A percentile compares a stretch with the other conserved stretches of the same genome.
These are phyloP conservation scores for Chrysomallon squamiferum DNA, from an alignment of 1,140 invertebrate species.

Conservation along the genomic window DNA sequence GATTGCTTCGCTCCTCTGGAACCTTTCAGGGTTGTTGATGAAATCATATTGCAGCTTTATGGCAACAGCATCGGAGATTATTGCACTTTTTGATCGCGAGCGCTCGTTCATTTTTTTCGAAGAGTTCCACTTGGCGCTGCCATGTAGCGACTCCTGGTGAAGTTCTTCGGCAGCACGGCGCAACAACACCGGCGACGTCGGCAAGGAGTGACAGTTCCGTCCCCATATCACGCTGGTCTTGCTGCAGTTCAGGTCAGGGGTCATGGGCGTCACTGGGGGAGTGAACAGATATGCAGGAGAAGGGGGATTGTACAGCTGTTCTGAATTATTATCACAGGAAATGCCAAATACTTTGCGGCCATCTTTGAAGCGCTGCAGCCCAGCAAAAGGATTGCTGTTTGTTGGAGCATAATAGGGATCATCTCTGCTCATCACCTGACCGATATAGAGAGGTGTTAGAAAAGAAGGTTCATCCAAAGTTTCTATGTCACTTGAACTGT, in stretches of 20 bases:
- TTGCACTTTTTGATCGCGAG: slow-evolving; percentile 39
- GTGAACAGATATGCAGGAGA: slow-evolving; percentile 43
- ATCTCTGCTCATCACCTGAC: slow-evolving; percentile 58
- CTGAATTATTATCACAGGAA: slow-evolving; percentile 29
- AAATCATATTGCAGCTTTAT: slow-evolving; percentile 31
- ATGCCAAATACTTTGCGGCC: slow-evolving; percentile 52
- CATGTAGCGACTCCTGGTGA: slow-evolving; percentile 54
- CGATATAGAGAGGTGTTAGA: slow-evolving; percentile 47
- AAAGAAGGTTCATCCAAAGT: slow-evolving; percentile 17
- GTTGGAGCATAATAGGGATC: slow-evolving; percentile 60
- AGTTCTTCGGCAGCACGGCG: slow-evolving; percentile 52
- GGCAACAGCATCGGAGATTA: slow-evolving; percentile 38
- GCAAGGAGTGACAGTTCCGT: slow-evolving; percentile 49
- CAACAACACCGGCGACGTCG: slow-evolving; percentile 51
- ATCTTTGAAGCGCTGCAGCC: slow-evolving; percentile 43
- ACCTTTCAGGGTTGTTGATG: background rate
- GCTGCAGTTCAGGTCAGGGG: slow-evolving; percentile 11
- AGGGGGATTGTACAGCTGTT: slow-evolving; percentile 36
- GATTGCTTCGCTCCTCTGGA: background rate
- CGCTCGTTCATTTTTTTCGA: slow-evolving; percentile 22
- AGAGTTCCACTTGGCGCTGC: slow-evolving; percentile 30
- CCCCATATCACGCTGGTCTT: background rate
- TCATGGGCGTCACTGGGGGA: slow-evolving; percentile 44
- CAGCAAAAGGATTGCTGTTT: slow-evolving; percentile 54
- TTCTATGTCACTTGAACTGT: slow-evolving; percentile 25